Evolutionary conservation across 2,113 vertebrate species (phyloP).

Genomic region (Agelaius phoeniceus): DNA sequence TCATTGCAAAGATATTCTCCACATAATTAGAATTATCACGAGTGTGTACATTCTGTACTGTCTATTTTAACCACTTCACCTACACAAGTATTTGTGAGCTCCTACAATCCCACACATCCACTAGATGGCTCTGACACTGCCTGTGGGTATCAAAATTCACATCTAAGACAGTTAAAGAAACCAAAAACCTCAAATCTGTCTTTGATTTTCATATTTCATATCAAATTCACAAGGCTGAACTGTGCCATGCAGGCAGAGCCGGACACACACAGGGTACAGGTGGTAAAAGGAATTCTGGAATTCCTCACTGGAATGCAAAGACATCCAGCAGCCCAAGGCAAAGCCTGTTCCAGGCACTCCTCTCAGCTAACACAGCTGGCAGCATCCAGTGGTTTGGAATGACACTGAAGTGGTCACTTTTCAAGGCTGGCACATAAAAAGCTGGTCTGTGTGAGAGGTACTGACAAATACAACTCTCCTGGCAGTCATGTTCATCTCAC

Average conservation of each 20-base stretch:
- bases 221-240: neutral
- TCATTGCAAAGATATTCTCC: neutral
- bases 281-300: neutral
- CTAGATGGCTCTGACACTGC: conserved; percentile 39
- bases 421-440: neutral
- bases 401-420: neutral
- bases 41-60: fast-evolving
- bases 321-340: neutral
- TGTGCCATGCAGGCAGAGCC: neutral
- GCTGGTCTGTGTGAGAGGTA: neutral
- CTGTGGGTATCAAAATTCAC: neutral
- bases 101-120: neutral
- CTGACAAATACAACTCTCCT: neutral
- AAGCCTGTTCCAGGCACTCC: neutral
- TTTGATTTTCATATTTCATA: too few species aligned
- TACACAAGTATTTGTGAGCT: neutral
- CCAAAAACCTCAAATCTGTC: neutral
- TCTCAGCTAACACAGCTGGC: neutral
- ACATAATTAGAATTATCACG: neutral
- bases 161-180: neutral
- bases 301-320: neutral
- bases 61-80: neutral
- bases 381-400: neutral
- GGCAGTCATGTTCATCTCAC: fast-evolving
- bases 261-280: neutral